Evolutionary conservation across 2,113 vertebrate genomes (phyloP).

Genomic region (Lutjanus erythropterus): DNA sequence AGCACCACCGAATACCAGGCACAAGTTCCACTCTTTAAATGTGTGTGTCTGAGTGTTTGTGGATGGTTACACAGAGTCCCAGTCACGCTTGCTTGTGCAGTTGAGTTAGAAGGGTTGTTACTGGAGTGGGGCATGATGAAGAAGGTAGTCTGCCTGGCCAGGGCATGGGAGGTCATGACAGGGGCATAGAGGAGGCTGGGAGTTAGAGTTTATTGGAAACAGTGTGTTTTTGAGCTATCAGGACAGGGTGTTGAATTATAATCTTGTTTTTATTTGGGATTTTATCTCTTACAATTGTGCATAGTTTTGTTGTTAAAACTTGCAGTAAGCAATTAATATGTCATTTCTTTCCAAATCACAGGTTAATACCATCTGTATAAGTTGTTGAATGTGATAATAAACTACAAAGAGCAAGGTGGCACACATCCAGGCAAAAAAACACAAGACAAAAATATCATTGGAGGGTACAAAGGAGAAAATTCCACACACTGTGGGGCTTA

Average conservation of each 20-base stretch:
- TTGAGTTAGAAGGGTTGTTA: constrained; percentile 32
- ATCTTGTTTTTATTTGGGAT: background rate
- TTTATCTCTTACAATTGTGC: background rate
- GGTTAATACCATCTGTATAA: background rate
- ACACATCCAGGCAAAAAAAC: no score
- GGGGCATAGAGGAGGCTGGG: background rate
- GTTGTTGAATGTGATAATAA: background rate
- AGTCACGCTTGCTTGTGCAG: constrained; percentile 15
- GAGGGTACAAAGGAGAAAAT: no score
- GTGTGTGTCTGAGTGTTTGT: constrained; percentile 29
- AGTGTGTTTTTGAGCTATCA: background rate
- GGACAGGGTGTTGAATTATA: background rate
- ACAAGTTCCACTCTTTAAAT: constrained; percentile 43
- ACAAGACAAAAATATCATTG: no score
- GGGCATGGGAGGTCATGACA: background rate
- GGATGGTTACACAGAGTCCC: constrained; percentile 29
- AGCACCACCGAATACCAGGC: constrained; percentile 73
- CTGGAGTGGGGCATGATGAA: background rate
- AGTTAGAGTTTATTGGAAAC: constrained; percentile 8
- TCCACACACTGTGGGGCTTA: no score
- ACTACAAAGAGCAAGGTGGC: no score
- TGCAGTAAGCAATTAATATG: background rate
- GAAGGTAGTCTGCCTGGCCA: background rate
- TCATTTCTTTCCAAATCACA: background rate
- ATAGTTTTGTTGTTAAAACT: background rate